These are phyloP conservation scores for Apistogramma diplotaenia DNA, from an alignment of 2,113 vertebrate genomes.

Conservation along the genomic window DNA sequence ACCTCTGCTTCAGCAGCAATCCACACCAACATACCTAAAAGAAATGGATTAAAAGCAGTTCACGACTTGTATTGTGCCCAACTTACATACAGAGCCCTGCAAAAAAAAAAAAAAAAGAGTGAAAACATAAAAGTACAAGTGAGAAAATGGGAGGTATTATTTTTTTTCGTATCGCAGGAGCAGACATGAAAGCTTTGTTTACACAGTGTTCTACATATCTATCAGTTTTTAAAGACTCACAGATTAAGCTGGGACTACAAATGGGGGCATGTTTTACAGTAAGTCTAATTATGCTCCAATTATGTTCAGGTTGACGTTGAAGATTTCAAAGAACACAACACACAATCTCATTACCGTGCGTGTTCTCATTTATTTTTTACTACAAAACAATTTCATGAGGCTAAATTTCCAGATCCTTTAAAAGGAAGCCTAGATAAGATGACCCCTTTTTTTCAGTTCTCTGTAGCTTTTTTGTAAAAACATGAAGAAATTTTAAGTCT, in stretches of 20 bases:
- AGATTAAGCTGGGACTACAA: conserved; percentile 1
- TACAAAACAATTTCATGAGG: conserved; percentile 53
- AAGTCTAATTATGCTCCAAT: conserved; percentile 19
- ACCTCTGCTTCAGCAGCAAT: conserved; percentile 51
- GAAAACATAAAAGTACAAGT: neutral
- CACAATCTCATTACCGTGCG: conserved; percentile 37
- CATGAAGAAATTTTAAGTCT: conserved; percentile 43
- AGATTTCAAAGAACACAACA: conserved; percentile 3
- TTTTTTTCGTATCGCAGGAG: neutral
- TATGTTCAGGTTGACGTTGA: conserved; percentile 43
- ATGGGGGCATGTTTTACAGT: neutral
- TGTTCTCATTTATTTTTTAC: neutral
- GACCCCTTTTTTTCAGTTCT: conserved; percentile 46
- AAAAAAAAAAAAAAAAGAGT: neutral
- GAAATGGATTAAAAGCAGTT: conserved; percentile 46
- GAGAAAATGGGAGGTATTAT: neutral
- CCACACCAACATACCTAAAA: conserved; percentile 22
- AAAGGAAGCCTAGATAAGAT: conserved; percentile 46
- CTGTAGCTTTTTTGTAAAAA: conserved; percentile 26
- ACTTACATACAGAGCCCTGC: neutral
- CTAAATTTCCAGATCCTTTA: conserved; percentile 57
- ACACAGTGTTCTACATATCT: neutral
- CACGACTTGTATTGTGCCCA: neutral
- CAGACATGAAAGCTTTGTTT: neutral
- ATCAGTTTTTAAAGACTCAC: conserved; percentile 13